Percentiles rank a stretch among this genome's conserved stretches.
Conservation (phyloP, 2,113 vertebrate genomes). For the Scomber scombrus region DNA sequence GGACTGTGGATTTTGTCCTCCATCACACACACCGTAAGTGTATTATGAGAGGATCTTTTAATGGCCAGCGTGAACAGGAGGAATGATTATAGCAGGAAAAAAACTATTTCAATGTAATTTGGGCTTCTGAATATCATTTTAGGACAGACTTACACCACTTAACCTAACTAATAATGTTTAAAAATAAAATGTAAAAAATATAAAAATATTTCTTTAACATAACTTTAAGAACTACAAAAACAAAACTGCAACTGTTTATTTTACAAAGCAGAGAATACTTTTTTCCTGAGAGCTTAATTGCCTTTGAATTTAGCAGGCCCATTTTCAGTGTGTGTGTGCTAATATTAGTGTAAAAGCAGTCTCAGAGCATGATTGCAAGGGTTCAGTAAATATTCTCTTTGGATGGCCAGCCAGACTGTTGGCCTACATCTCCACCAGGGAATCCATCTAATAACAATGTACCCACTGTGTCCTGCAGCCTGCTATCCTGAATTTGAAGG, state of each 20-base stretch:
- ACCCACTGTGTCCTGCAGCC: slow-evolving; percentile 55
- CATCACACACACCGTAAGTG: no score
- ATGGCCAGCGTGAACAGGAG: no score
- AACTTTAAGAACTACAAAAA: no score
- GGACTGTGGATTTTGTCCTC: no score
- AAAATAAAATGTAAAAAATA: no score
- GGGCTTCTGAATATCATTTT: no score
- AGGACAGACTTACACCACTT: not conserved
- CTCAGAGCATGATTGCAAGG: not conserved
- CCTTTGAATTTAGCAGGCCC: not conserved
- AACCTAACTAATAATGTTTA: not conserved
- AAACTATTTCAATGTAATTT: no score
- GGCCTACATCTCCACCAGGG: slow-evolving; percentile 47
- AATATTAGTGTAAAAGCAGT: slow-evolving; percentile 19
- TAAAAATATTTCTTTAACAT: no score
- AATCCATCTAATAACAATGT: slow-evolving; percentile 62
- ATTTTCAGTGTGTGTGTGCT: slow-evolving; percentile 6
- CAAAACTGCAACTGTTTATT: not conserved
- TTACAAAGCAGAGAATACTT: not conserved
- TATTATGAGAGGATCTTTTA: no score
- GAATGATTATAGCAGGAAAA: no score
- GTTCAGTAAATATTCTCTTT: slow-evolving; percentile 36
- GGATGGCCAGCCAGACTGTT: slow-evolving; percentile 39
- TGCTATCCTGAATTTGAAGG: slow-evolving; percentile 4
- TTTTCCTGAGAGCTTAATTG: not conserved